A percentile compares a stretch with the other conserved stretches of the same genome.
Conservation (phyloP, 2,888 invertebrate genomes). For the Polydrusus tereticollis region DNA sequence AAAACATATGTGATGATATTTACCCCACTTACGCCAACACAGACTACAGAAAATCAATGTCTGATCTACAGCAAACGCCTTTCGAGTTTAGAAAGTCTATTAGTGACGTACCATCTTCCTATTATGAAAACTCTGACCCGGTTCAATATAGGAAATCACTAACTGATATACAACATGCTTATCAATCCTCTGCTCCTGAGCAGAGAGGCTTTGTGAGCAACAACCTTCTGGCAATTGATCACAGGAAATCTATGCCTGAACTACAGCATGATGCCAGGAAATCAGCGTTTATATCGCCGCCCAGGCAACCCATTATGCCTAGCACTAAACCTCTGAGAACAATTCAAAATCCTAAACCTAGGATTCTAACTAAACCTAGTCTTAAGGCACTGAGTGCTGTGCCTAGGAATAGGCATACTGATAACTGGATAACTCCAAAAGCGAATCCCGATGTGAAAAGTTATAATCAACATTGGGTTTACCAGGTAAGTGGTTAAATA, state of each 20-base stretch:
- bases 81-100: constrained; percentile 56
- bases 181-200: constrained; percentile 54
- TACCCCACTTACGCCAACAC: constrained; percentile 55
- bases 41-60: constrained; percentile 64
- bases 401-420: constrained; percentile 79
- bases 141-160: constrained; percentile 61
- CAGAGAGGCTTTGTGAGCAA: constrained; percentile 47
- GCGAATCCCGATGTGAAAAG: constrained; percentile 69
- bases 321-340: constrained; percentile 71
- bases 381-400: constrained; percentile 75
- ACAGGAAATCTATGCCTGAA: constrained; percentile 64
- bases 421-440: constrained; percentile 81
- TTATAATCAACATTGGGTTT: constrained; percentile 91
- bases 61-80: constrained; percentile 60
- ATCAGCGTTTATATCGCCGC: constrained; percentile 62
- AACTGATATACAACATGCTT: constrained; percentile 63
- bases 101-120: constrained; percentile 54
- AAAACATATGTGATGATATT: constrained; percentile 63
- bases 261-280: constrained; percentile 64
- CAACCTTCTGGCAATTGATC: constrained; percentile 52
- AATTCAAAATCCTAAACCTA: constrained; percentile 55
- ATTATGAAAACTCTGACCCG: constrained; percentile 52
- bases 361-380: constrained; percentile 77
- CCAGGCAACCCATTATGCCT: constrained; percentile 68
- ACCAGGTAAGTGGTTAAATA: too few relatives aligned